Evolutionary conservation across 2,888 invertebrate genomes (phyloP), one percentile per base, ranked within the genome.

Genomic region (Myopa testacea): DNA sequence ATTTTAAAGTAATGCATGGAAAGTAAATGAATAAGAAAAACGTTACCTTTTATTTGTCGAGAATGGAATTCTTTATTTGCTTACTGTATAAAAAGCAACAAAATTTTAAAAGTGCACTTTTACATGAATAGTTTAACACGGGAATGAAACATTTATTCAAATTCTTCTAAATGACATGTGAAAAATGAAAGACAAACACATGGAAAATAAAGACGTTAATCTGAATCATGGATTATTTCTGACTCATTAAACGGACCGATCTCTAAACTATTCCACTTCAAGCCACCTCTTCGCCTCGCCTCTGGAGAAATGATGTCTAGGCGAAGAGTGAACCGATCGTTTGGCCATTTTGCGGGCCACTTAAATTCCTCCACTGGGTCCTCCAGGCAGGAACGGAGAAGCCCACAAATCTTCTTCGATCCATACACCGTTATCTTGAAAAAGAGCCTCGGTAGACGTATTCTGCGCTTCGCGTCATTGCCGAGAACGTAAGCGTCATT

Each of bases 231-330:
- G 6, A 58, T n/a, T n/a, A 58, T 10, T 19, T 58, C 5, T n/a
- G 60, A 75, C 68, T 81, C 81, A 3, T 72, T 77, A 73, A 82
- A 81, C 1, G 85, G 84, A 34, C 84, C 83, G 73, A 85, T 81
- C 75, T 86, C 84, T 73, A 86, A 80, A 10, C 82, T 82, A 70
- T 85, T 83, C 3, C 83, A 80, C 60, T 82, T 82, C n/a, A 81
- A 83, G 78, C 86, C 84, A 26, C 85, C 86, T 85, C 85, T 85
- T 79, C 84, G 84, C 63, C 81, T 80, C 8, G 86, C 85, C 76
- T 84, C 84, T 38, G 81, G 83, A 73, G 85, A 85, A 1, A 75
- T 75, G 12, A 86, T 83, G 76, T 83, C 81, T 63, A 85, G 80
- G 40, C 80, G 81, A 7, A 85, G 81, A 4, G 82, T 80, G 78